Evolutionary conservation across 2,113 vertebrate genomes (phyloP).

Genomic region (Prietella phreatophila): DNA sequence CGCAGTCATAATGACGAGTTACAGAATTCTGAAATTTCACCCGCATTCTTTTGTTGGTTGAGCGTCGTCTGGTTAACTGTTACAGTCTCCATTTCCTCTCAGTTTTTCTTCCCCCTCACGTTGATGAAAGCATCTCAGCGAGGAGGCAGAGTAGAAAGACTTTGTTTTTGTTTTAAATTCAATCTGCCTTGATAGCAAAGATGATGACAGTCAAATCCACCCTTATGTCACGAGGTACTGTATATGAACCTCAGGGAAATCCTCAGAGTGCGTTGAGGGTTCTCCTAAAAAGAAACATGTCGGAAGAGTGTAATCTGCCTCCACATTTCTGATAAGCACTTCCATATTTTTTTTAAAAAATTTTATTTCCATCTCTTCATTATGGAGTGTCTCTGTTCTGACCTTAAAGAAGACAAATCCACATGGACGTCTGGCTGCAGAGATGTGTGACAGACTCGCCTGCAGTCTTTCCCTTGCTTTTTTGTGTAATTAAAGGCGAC

Average conservation of each 20-base stretch:
- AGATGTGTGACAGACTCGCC: conserved; percentile 56
- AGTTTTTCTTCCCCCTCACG: conserved; percentile 33
- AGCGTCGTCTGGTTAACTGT: conserved; percentile 57
- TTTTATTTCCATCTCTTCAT: conserved; percentile 47
- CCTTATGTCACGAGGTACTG: conserved; percentile 67
- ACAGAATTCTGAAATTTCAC: conserved; percentile 72
- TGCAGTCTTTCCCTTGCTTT: conserved; percentile 42
- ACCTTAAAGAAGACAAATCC: conserved; percentile 58
- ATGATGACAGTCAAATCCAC: conserved; percentile 73
- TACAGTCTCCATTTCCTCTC: conserved; percentile 62
- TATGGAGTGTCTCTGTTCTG: conserved; percentile 50
- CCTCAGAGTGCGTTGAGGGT: conserved; percentile 60
- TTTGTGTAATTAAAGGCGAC: conserved; percentile 60
- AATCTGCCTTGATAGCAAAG: conserved; percentile 59
- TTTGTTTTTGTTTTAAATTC: not conserved
- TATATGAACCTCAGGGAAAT: conserved; percentile 65
- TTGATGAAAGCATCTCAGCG: conserved; percentile 67
- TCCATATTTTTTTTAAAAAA: not conserved
- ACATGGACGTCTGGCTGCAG: conserved; percentile 39
- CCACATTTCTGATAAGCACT: conserved; percentile 59
- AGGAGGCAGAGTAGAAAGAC: conserved; percentile 69
- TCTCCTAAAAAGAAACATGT: conserved; percentile 67
- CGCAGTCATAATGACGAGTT: conserved; percentile 61
- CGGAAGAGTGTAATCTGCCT: conserved; percentile 65
- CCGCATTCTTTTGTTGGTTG: conserved; percentile 64